A percentile compares a stretch with the other conserved stretches of the same genome.
These are phyloP conservation scores for Scytalopus superciliaris DNA, from an alignment of 2,113 vertebrate genomes.

Conservation along the genomic window DNA sequence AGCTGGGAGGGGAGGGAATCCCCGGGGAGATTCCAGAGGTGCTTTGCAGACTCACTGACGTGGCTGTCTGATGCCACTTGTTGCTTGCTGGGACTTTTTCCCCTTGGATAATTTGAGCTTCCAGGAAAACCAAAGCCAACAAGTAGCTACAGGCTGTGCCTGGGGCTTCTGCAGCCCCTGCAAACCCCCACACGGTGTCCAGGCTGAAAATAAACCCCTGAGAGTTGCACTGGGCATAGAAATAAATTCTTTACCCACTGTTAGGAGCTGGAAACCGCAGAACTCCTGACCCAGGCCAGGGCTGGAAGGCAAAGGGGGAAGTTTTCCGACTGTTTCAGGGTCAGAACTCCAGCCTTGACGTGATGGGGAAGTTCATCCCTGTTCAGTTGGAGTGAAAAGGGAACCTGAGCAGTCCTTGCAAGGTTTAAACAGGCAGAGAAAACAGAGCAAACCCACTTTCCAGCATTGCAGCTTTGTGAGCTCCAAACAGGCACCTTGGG, in stretches of 20 bases:
- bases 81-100: not conserved
- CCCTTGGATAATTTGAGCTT: not conserved
- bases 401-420: not conserved
- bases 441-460: not conserved
- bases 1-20: not conserved
- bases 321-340: fast-evolving
- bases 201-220: not conserved
- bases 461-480: not conserved
- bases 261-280: not conserved
- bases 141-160: not conserved
- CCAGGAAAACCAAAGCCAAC: not conserved
- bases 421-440: not conserved
- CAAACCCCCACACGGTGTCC: fast-evolving
- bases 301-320: not conserved
- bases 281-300: not conserved
- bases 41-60: not conserved
- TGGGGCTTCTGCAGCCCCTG: not conserved
- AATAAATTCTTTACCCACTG: not conserved
- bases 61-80: not conserved
- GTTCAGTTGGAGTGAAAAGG: not conserved
- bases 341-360: not conserved
- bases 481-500: not conserved
- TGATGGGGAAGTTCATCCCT: not conserved
- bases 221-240: not conserved
- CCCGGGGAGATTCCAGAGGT: not conserved